Evolutionary conservation across 53 echinoderm and acorn worm genomes (phyloP).

Genomic region (Glandiceps talaboti): DNA sequence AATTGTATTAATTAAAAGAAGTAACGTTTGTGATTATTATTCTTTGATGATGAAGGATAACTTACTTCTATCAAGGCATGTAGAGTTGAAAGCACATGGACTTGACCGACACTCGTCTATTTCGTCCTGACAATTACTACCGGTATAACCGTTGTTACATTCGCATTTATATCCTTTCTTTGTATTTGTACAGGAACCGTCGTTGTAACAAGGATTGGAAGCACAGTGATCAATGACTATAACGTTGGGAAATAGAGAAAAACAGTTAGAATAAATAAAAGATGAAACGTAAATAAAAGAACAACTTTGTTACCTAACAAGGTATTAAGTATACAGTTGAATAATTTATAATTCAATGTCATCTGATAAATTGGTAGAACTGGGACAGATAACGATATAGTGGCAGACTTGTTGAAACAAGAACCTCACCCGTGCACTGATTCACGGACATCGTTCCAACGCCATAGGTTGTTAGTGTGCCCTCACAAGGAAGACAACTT

Average conservation of each 20-base stretch:
- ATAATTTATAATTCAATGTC: no score
- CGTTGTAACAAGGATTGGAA: constrained; percentile 18
- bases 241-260: no score
- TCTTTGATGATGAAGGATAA: neutral
- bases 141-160: constrained; percentile 20
- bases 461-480: constrained; percentile 14
- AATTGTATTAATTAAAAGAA: neutral
- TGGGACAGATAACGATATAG: no score
- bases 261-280: no score
- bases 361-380: no score
- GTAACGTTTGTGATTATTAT: no score
- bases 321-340: no score
- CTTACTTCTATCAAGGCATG: constrained; percentile 24
- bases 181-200: constrained; percentile 12
- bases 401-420: no score
- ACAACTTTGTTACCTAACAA: no score
- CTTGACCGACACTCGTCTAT: constrained; percentile 22
- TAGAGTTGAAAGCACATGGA: constrained; percentile 25
- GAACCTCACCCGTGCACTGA: constrained; percentile 1
- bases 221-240: constrained; percentile 24
- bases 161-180: constrained; percentile 11
- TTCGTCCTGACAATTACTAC: constrained; percentile 21
- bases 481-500: constrained; percentile 12
- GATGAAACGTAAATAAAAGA: no score
- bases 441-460: constrained; percentile 3